Evolutionary conservation across 2,888 invertebrate species (phyloP), one percentile per base, ranked within the genome.

Genomic region (Catotricha subobsoleta): DNA sequence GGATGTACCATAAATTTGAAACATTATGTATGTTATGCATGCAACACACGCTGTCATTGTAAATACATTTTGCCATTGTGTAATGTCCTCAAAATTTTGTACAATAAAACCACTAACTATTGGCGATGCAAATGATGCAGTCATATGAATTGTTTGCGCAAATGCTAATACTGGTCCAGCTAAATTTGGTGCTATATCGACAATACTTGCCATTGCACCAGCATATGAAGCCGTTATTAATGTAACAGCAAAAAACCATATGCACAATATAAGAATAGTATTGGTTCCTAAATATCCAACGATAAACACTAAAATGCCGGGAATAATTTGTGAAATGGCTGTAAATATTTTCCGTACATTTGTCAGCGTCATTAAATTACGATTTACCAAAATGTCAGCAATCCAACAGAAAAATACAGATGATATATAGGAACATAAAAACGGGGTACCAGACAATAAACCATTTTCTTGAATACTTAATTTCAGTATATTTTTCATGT

Each of bases 121-220:
- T 1, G 78, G 78, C 39, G 76, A 76, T 28, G 78, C 52, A 53
- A 78, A 79, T 51, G 76, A 76, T 21, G 78, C 78, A 10, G 74
- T 70, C 78, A 79, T 79, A 57, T 78, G 78, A 50, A 79, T 76
- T n/a, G 78, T 78, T 62, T 79, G 78, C 48, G 77, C 76, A 56
- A 78, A 79, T 12, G 78, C 77, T 47, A 79, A 58, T 35, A 78
- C 74, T 25, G 77, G 76, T 40, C 71, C 80, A 40, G 80, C 80
- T 50, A 76, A 73, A 60, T 80, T 79, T n/a, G 80, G 80, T 1
- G 80, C 77, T 44, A 81, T 75, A 55, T 81, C 80, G 13, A 81
- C 77, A 46, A 80, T 74, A 51, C 74, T 80, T 1, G 79, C 78
- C 74, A 80, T 79, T 3, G 78, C 78, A 28, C 78, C 78, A 3